Percentiles rank a stretch among this genome's conserved stretches.
Evolutionary conservation across 2,113 vertebrate genomes (phyloP).

Genomic region (Opisthocomus hoazin): DNA sequence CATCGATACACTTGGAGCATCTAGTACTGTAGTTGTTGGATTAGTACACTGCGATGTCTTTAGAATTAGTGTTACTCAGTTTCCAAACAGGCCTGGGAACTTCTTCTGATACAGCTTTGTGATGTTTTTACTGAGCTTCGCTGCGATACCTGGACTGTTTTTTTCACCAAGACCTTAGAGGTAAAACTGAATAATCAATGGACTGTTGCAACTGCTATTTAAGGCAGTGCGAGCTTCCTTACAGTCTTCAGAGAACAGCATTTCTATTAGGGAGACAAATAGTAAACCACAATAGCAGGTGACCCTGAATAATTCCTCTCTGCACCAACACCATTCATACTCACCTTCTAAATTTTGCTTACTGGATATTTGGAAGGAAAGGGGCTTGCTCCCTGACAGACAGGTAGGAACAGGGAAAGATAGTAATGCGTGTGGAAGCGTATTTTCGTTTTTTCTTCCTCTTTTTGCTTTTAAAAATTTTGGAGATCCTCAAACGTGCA

Average conservation of each 20-base stretch:
- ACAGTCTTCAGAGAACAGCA: background rate
- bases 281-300: background rate
- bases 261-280: background rate
- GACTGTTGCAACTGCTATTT: background rate
- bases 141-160: background rate
- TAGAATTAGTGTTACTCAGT: background rate
- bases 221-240: background rate
- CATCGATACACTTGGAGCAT: background rate
- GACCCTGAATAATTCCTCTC: background rate
- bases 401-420: background rate
- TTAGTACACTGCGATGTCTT: background rate
- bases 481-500: background rate
- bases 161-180: background rate
- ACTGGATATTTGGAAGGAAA: background rate
- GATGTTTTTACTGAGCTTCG: background rate
- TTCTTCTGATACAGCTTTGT: background rate
- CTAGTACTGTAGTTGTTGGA: background rate
- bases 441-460: background rate
- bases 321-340: background rate
- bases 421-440: background rate
- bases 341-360: background rate
- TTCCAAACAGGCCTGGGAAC: background rate
- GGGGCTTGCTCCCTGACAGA: background rate
- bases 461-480: background rate
- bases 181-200: background rate